phyloP scores from a whole-genome alignment of 2,888 invertebrate species.

The Muscina levida region DNA sequence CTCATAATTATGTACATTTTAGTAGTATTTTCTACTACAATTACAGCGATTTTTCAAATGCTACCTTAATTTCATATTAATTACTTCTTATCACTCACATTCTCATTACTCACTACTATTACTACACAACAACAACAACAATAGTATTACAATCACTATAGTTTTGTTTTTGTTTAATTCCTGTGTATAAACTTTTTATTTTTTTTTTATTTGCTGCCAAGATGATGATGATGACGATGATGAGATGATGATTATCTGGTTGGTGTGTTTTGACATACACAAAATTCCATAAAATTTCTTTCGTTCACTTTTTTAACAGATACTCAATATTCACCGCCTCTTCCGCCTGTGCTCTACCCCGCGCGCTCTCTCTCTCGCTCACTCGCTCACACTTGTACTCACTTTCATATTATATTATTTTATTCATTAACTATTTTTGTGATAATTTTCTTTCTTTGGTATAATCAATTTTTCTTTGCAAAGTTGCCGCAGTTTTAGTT shows the following conservation, averaged over 20 bases:
- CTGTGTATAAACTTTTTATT: slow-evolving; percentile 6
- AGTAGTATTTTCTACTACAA: neutral
- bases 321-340: no score
- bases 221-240: neutral
- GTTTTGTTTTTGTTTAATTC: neutral
- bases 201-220: slow-evolving; percentile 18
- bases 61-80: slow-evolving; percentile 36
- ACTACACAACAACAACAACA: slow-evolving; percentile 52
- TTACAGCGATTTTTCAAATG: neutral
- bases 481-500: no score
- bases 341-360: no score
- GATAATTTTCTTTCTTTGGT: slow-evolving; percentile 38
- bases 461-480: slow-evolving; percentile 37
- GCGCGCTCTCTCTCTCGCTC: no score
- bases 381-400: no score
- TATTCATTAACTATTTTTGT: slow-evolving; percentile 34
- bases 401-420: neutral
- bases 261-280: no score
- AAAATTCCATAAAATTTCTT: no score
- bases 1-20: no score
- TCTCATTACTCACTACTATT: slow-evolving; percentile 43
- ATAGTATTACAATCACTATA: no score
- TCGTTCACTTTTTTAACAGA: no score
- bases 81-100: slow-evolving; percentile 38
- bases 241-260: no score